Evolutionary conservation across 2,797 vertebrate species (phyloP).

Genomic region (Sebastes cheni): DNA sequence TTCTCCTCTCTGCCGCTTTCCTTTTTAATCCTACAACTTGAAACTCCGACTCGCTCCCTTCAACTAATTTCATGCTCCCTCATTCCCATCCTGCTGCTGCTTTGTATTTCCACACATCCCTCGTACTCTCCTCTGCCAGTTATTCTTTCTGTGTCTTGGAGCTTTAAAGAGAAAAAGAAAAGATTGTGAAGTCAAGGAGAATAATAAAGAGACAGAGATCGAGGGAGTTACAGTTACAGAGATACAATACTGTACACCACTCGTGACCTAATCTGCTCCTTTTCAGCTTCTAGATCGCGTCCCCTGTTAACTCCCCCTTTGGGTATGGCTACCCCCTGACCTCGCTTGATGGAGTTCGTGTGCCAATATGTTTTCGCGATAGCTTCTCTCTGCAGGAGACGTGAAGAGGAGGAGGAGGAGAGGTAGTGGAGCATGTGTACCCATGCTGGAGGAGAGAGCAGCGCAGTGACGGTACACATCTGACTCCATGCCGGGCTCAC

Average conservation of each 20-base stretch:
- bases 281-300: background rate
- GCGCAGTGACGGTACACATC: slow-evolving; percentile 61
- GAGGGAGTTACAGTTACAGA: background rate
- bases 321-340: slow-evolving; percentile 12
- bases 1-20: slow-evolving; percentile 15
- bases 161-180: slow-evolving; percentile 11
- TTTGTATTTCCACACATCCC: slow-evolving; percentile 11
- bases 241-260: background rate
- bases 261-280: slow-evolving; percentile 1
- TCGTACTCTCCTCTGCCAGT: background rate
- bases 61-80: slow-evolving; percentile 36
- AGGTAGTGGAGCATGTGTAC: slow-evolving; percentile 35
- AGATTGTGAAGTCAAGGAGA: slow-evolving; percentile 11
- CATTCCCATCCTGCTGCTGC: slow-evolving; percentile 7
- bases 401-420: slow-evolving; percentile 13
- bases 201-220: slow-evolving; percentile 17
- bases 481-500: slow-evolving; percentile 64
- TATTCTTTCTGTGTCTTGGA: slow-evolving; percentile 24
- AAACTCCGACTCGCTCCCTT: slow-evolving; percentile 22
- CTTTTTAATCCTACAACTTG: slow-evolving; percentile 30
- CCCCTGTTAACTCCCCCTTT: background rate
- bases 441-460: slow-evolving; percentile 46
- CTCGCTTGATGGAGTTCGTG: slow-evolving; percentile 15
- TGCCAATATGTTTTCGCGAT: slow-evolving; percentile 40
- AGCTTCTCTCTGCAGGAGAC: slow-evolving; percentile 45